Percentiles rank a stretch among this genome's conserved stretches.
These are phyloP conservation scores for Choristoneura fumiferana DNA, from an alignment of 1,140 invertebrate genomes.

Conservation along the genomic window DNA sequence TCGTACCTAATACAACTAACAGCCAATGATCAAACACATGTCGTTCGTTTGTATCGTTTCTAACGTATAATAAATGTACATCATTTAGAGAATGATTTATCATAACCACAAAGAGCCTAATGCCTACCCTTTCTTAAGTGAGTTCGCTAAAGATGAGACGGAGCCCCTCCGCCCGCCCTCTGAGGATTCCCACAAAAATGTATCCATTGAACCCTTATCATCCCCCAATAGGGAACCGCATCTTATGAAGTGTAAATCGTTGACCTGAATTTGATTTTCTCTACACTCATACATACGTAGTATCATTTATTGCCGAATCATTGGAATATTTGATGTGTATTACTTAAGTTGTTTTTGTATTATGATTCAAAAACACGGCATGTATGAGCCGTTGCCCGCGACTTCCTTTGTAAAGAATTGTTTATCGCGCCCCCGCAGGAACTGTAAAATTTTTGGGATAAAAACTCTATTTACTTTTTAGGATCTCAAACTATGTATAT, in stretches of 20 bases:
- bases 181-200: neutral
- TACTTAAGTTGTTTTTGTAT: too few relatives aligned
- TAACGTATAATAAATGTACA: too few relatives aligned
- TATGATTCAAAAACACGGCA: too few relatives aligned
- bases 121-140: conserved; percentile 7
- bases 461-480: too few relatives aligned
- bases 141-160: conserved; percentile 5
- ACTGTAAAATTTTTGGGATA: too few relatives aligned
- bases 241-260: conserved; percentile 11
- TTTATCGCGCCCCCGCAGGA: too few relatives aligned
- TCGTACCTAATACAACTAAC: too few relatives aligned
- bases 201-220: conserved; percentile 2
- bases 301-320: neutral
- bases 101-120: neutral
- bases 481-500: too few relatives aligned
- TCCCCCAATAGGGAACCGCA: neutral
- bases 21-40: too few relatives aligned
- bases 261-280: conserved; percentile 7
- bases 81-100: conserved; percentile 12
- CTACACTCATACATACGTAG: neutral
- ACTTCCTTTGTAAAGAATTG: too few relatives aligned
- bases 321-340: too few relatives aligned
- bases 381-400: too few relatives aligned
- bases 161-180: neutral
- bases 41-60: neutral